Percentiles rank a stretch among this genome's conserved stretches.
Conservation (phyloP, 2,797 vertebrate species). For the Danio kyathit region DNA sequence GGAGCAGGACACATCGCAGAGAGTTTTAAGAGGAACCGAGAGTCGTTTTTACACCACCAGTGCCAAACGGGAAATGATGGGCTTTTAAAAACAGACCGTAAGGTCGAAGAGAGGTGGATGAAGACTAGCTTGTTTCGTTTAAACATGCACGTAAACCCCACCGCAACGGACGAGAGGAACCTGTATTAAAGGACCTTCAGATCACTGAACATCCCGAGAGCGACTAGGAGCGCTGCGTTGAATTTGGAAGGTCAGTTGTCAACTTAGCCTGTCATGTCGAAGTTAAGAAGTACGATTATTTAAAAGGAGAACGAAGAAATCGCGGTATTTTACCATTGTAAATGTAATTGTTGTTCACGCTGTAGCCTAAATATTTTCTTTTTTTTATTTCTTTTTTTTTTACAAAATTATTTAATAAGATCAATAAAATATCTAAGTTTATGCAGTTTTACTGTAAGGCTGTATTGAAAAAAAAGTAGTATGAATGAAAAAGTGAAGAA, state of each 20-base stretch:
- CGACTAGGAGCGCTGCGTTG: background rate
- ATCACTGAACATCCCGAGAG: background rate
- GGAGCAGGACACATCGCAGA: background rate
- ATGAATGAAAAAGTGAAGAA: no score
- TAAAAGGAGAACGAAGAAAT: no score
- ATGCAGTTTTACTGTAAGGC: no score
- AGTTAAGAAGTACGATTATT: no score
- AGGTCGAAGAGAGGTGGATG: background rate
- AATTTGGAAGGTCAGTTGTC: slow-evolving; percentile 26
- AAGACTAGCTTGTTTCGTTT: background rate
- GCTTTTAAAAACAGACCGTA: background rate
- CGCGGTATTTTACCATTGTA: no score
- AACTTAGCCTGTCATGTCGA: background rate
- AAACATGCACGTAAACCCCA: background rate
- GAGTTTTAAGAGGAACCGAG: slow-evolving; percentile 10
- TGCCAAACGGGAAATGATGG: background rate
- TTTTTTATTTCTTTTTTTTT: no score
- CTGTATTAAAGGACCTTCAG: background rate
- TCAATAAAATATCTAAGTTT: no score
- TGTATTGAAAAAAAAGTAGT: no score
- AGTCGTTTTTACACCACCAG: background rate
- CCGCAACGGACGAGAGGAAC: background rate
- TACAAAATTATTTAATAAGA: no score
- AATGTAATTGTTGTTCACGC: no score
- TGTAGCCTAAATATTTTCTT: no score